A percentile compares a stretch with the other conserved stretches of the same genome.
Evolutionary conservation across 2,113 vertebrate species (phyloP).

Genomic region (Rhinoderma darwinii): DNA sequence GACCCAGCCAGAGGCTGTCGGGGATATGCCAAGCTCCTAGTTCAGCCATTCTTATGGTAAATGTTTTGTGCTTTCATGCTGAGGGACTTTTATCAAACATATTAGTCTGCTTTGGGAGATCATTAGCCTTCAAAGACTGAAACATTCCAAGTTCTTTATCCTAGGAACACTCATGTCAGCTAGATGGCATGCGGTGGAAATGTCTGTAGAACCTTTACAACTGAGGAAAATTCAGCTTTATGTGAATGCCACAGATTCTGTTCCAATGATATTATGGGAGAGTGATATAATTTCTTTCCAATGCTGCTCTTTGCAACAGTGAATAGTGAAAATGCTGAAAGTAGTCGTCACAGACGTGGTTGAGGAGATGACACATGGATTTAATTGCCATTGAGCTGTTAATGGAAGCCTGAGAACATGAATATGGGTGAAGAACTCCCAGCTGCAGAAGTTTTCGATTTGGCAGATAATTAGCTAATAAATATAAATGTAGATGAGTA

Average conservation of each 20-base stretch:
- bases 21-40: conserved; percentile 68
- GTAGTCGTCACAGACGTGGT: not conserved
- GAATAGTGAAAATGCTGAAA: conserved; percentile 41
- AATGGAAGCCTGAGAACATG: not conserved
- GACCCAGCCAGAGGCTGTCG: conserved; percentile 71
- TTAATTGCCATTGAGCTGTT: not conserved
- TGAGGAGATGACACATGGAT: conserved; percentile 25
- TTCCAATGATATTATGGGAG: conserved; percentile 48
- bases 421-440: conserved; percentile 6
- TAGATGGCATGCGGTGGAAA: conserved; percentile 59
- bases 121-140: conserved; percentile 77
- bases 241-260: conserved; percentile 8
- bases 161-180: conserved; percentile 62
- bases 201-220: conserved; percentile 64
- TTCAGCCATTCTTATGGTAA: conserved; percentile 82
- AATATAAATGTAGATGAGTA: not conserved
- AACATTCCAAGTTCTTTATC: conserved; percentile 68
- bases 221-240: conserved; percentile 32
- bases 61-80: conserved; percentile 75
- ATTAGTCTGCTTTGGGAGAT: conserved; percentile 76
- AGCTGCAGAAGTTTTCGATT: not conserved
- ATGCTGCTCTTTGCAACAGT: conserved; percentile 7
- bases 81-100: conserved; percentile 74
- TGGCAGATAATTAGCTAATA: conserved; percentile 2
- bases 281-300: conserved; percentile 35